These are phyloP conservation scores for Apis florea DNA, from an alignment of 1,140 invertebrate genomes.

Conservation along the genomic window DNA sequence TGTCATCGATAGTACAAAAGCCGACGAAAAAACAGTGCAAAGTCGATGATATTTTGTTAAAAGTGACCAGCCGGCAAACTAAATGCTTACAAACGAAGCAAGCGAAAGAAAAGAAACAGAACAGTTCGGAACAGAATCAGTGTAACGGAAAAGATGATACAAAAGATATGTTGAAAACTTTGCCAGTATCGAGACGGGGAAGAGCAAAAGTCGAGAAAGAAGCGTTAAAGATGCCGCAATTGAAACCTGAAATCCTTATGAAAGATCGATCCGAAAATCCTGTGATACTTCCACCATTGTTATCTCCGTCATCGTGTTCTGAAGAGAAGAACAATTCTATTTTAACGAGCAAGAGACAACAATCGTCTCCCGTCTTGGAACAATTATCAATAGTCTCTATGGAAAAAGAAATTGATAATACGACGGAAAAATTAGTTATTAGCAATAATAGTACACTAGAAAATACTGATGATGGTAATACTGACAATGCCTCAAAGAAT, in stretches of 20 bases:
- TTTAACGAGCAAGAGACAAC: slow-evolving; percentile 54
- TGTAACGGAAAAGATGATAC: slow-evolving; percentile 69
- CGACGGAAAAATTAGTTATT: not conserved
- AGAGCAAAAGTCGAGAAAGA: slow-evolving; percentile 66
- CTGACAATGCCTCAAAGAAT: not conserved
- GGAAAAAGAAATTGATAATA: slow-evolving; percentile 12
- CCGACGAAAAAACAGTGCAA: slow-evolving; percentile 74
- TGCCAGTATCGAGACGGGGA: slow-evolving; percentile 66
- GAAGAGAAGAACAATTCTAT: slow-evolving; percentile 35
- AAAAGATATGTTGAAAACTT: slow-evolving; percentile 55
- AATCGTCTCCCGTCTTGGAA: slow-evolving; percentile 59
- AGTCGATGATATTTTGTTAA: slow-evolving; percentile 76
- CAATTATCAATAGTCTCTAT: slow-evolving; percentile 46
- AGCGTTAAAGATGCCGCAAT: slow-evolving; percentile 63
- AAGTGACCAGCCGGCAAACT: slow-evolving; percentile 73
- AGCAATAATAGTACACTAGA: slow-evolving; percentile 27
- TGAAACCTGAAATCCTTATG: slow-evolving; percentile 52
- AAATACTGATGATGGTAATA: not conserved
- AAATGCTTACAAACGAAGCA: slow-evolving; percentile 71
- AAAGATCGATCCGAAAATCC: slow-evolving; percentile 56
- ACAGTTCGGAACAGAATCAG: slow-evolving; percentile 49
- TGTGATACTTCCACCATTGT: slow-evolving; percentile 55
- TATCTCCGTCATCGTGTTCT: slow-evolving; percentile 51
- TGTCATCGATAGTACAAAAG: slow-evolving; percentile 34
- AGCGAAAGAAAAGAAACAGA: slow-evolving; percentile 69